Evolutionary conservation across 2,888 invertebrate genomes (phyloP).

Genomic region (Troides oblongomaculatus): DNA sequence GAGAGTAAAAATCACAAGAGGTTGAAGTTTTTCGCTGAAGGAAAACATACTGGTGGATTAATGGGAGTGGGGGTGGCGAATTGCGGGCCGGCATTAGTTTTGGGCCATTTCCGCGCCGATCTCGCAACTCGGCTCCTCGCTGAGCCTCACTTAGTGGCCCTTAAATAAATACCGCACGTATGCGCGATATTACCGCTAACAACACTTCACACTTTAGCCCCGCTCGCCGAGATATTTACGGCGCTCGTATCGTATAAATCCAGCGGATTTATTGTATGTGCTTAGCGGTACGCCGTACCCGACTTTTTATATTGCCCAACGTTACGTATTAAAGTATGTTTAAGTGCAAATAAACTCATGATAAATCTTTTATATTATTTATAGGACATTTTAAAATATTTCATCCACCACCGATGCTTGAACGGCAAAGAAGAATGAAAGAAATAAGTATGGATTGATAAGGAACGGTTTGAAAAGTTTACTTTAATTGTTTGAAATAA

Average conservation of each 20-base stretch:
- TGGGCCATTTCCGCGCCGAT: conserved; percentile 70
- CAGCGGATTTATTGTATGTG: conserved; percentile 55
- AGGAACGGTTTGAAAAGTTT: too few relatives aligned
- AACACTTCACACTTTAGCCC: conserved; percentile 73
- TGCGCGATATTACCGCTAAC: conserved; percentile 69
- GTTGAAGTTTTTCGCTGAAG: conserved; percentile 4
- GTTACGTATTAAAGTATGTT: conserved; percentile 23
- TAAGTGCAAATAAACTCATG: conserved; percentile 11
- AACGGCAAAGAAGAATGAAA: too few relatives aligned
- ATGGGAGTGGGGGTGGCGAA: conserved; percentile 27
- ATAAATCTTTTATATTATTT: conserved; percentile 4
- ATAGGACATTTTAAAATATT: background rate
- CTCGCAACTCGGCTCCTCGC: conserved; percentile 61
- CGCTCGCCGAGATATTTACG: conserved; percentile 57
- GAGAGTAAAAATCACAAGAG: background rate
- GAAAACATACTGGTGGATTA: conserved; percentile 5
- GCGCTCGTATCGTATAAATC: conserved; percentile 56
- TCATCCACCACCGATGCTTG: background rate
- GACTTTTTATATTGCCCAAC: conserved; percentile 15
- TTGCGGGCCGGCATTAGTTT: conserved; percentile 58
- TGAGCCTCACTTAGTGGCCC: conserved; percentile 53
- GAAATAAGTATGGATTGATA: too few relatives aligned
- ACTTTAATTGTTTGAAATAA: too few relatives aligned
- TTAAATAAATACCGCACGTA: conserved; percentile 78
- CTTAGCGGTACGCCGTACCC: conserved; percentile 33